phyloP scores from a whole-genome alignment of 1,140 invertebrate species.

The Laodelphax striatellus region DNA sequence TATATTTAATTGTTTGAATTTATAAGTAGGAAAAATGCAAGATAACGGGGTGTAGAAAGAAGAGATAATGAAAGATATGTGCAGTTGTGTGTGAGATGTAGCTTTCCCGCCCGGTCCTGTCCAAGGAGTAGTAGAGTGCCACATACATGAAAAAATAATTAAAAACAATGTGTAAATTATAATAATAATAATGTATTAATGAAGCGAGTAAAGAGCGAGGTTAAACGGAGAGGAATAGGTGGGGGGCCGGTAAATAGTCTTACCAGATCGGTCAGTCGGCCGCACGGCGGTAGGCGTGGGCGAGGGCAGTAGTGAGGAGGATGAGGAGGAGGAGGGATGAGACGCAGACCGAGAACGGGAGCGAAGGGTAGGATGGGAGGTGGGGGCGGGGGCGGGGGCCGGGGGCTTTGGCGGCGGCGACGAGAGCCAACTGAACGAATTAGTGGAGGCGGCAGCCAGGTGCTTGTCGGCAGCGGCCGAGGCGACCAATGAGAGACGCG shows the following conservation, averaged over 20 bases:
- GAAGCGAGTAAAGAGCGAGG: background rate
- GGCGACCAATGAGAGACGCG: background rate
- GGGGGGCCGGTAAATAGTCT: constrained; percentile 1
- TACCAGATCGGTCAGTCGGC: constrained; percentile 1
- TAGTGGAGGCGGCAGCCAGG: background rate
- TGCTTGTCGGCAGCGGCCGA: background rate
- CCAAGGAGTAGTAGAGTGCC: too few species aligned
- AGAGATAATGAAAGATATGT: too few species aligned
- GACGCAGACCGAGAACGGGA: background rate
- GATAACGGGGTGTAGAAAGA: too few species aligned
- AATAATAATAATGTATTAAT: background rate
- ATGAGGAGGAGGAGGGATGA: background rate
- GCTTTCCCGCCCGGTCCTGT: too few species aligned
- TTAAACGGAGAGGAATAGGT: background rate
- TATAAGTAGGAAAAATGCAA: too few species aligned
- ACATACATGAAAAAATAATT: too few species aligned
- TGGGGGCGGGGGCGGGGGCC: background rate
- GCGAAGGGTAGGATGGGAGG: background rate
- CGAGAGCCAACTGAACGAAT: background rate
- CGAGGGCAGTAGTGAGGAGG: background rate
- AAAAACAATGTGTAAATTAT: too few species aligned
- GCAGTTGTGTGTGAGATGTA: too few species aligned
- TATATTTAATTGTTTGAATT: too few species aligned
- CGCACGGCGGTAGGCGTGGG: background rate
- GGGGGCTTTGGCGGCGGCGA: background rate